phyloP scores from a whole-genome alignment of 2,797 vertebrate species.

The Loris lydekkerianus region DNA sequence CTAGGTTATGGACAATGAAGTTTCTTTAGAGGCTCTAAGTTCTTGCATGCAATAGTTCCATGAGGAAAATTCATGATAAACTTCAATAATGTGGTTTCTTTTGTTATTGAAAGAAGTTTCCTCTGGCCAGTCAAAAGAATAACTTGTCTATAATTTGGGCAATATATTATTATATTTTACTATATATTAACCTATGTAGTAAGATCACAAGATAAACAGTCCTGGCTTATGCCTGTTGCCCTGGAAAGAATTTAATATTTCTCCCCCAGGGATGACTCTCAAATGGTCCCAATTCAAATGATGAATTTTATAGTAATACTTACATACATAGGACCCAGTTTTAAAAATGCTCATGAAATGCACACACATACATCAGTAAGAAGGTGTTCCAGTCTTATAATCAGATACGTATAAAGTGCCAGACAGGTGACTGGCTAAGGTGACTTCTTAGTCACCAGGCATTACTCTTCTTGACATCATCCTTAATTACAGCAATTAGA shows the following conservation, averaged over 20 bases:
- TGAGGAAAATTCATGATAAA: neutral
- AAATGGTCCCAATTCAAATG: neutral
- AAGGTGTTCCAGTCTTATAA: conserved; percentile 10
- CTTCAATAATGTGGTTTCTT: neutral
- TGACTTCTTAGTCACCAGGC: conserved; percentile 54
- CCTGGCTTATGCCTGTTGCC: neutral
- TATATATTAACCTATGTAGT: neutral
- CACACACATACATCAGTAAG: neutral
- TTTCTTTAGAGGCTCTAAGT: conserved; percentile 21
- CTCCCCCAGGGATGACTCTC: neutral
- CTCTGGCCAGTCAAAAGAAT: neutral
- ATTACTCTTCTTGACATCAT: conserved; percentile 60
- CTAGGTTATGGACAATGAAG: neutral
- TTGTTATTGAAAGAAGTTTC: neutral
- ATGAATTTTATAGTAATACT: neutral
- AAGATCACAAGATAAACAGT: neutral
- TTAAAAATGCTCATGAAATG: neutral
- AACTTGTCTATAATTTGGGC: neutral
- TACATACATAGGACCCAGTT: neutral
- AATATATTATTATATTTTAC: too few relatives aligned
- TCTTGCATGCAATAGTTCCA: neutral
- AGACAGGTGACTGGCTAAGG: conserved; percentile 6
- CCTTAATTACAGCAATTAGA: conserved; percentile 74
- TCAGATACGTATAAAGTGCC: conserved; percentile 11
- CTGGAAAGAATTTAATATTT: conserved; percentile 17